Evolutionary conservation across 2,113 vertebrate species (phyloP), one percentile per base, ranked within the genome.

Genomic region (Cephalopholis sonnerati): DNA sequence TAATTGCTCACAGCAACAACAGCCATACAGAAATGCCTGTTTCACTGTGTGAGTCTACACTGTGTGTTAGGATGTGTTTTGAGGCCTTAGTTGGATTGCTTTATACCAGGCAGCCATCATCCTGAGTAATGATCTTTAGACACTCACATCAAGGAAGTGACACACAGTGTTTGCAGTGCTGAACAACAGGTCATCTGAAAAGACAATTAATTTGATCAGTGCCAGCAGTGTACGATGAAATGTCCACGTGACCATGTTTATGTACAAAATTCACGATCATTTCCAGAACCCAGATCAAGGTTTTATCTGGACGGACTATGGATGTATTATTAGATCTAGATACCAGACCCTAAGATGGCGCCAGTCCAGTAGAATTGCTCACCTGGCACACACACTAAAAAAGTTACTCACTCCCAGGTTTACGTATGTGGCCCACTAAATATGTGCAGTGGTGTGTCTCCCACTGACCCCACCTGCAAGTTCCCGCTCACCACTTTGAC

Each of bases 1-100:
- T 94, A 95, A 96, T 94, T 95, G 94, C 87, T 94, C 91, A 89
- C 87, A 80, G 89, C 90, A 91, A 90, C 92, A 92, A 90, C 82
- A 81, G 80, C 77, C 77, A 44, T 58, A 83, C 83, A 79, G 68
- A 85, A 76, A 87, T 5, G 80, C 50, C 50, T 77, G 85, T 89
- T 84, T 83, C 51, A 25, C 70, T 66, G 59, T 78, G 83, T 76
- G 82, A 79, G 80, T 76, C 65, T 66, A n/a, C 64, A 27, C 32
- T 18, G 27, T 50, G 81, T 72, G 70, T 70, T 46, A 53, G 27
- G 59, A 29, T 86, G 71, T 73, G 69, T 85, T 92, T 64, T 57
- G 32, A 66, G 57, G 65, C 62, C 27, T 25, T 6, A 22, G 3
- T 63, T 59, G 54, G 73, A 20, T 81, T 59, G 48, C 48, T 68